Evolutionary conservation across 2,888 invertebrate species (phyloP).

Genomic region (Sympetrum striolatum): DNA sequence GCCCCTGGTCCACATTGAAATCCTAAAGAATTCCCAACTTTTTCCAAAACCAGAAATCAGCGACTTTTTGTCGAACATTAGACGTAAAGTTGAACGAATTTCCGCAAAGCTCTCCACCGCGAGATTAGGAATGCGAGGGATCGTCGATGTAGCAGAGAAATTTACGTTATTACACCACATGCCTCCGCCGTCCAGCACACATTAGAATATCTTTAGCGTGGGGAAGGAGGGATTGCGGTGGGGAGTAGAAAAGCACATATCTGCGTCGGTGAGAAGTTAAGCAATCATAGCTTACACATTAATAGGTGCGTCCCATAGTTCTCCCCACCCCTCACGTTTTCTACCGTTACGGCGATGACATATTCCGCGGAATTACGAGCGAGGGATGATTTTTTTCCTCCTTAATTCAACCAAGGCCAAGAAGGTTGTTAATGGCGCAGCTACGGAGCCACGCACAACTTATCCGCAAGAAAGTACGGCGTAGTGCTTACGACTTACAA

Average conservation of each 20-base stretch:
- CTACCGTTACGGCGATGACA: constrained; percentile 19
- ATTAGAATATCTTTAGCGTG: neutral
- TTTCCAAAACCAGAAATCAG: too few species aligned
- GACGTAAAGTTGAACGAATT: too few species aligned
- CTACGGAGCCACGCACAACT: neutral
- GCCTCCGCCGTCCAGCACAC: too few species aligned
- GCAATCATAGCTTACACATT: neutral
- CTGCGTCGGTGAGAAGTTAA: neutral
- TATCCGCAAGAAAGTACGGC: neutral
- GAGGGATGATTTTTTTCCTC: neutral
- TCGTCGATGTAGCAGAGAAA: too few species aligned
- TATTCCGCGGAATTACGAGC: neutral
- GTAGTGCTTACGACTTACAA: neutral
- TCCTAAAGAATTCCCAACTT: too few species aligned
- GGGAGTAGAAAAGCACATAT: neutral
- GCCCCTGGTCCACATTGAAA: too few species aligned
- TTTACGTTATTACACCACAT: too few species aligned
- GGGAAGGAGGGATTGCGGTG: too few species aligned
- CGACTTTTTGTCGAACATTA: too few species aligned
- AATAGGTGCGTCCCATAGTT: neutral
- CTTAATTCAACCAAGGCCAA: neutral
- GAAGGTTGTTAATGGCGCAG: neutral
- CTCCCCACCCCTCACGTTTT: neutral
- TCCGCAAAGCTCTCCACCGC: too few species aligned
- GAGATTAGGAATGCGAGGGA: too few species aligned